Evolutionary conservation across 2,888 invertebrate genomes (phyloP).

Genomic region (Campoplex nolae): DNA sequence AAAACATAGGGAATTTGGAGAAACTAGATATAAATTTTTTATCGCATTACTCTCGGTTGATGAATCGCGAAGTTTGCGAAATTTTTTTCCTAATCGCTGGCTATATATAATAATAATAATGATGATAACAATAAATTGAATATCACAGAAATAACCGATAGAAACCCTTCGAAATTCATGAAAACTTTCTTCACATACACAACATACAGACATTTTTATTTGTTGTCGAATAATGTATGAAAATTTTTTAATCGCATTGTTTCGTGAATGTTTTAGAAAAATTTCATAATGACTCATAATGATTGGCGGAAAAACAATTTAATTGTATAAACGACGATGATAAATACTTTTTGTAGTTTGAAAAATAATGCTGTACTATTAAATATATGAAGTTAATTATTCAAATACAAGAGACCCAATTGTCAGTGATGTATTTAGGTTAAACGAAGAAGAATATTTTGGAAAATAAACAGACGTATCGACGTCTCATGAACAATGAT

Average conservation of each 20-base stretch:
- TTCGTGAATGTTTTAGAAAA: constrained; percentile 30
- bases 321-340: constrained; percentile 36
- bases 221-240: background rate
- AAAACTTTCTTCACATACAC: constrained; percentile 32
- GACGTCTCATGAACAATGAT: constrained; percentile 49
- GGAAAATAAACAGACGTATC: background rate
- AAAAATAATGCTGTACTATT: constrained; percentile 38
- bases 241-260: constrained; percentile 42
- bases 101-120: constrained; percentile 25
- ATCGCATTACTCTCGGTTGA: constrained; percentile 3
- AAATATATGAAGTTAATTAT: background rate
- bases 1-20: background rate
- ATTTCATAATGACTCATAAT: constrained; percentile 21
- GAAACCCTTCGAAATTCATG: constrained; percentile 57
- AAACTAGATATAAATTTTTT: constrained; percentile 1
- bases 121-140: constrained; percentile 55
- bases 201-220: constrained; percentile 16
- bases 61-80: background rate
- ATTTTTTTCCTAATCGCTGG: background rate
- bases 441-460: background rate
- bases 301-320: constrained; percentile 36
- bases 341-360: constrained; percentile 3
- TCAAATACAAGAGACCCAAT: background rate
- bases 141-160: constrained; percentile 69
- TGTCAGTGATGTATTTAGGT: background rate